Evolutionary conservation across 2,797 vertebrate genomes (phyloP).

Genomic region (Neoniphon sammara): DNA sequence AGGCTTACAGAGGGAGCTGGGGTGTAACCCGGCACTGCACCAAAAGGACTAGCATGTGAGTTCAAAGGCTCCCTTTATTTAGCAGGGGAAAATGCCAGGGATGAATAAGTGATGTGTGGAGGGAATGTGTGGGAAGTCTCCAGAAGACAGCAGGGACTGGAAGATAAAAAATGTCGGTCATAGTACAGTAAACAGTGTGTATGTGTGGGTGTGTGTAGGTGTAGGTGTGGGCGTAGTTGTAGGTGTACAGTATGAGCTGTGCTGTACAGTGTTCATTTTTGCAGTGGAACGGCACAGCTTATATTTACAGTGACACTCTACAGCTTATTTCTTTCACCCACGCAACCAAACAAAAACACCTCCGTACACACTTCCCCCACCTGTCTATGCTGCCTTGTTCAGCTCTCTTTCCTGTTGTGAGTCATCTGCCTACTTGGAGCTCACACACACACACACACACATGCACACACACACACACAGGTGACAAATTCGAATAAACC

Average conservation of each 20-base stretch:
- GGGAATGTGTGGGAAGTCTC: constrained; percentile 43
- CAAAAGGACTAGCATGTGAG: constrained; percentile 54
- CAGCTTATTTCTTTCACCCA: constrained; percentile 68
- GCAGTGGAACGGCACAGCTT: constrained; percentile 47
- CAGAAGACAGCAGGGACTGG: constrained; percentile 33
- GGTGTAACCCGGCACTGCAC: constrained; percentile 58
- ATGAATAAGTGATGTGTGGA: constrained; percentile 72
- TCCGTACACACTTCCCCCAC: constrained; percentile 61
- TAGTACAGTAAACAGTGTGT: constrained; percentile 55
- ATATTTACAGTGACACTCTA: constrained; percentile 66
- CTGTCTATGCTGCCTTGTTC: constrained; percentile 62
- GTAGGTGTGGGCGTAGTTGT: constrained; percentile 39
- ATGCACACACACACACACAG: constrained; percentile 48
- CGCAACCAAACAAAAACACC: constrained; percentile 73
- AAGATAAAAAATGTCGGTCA: constrained; percentile 58
- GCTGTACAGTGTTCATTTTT: constrained; percentile 42
- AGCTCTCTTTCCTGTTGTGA: constrained; percentile 59
- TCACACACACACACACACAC: constrained; percentile 27
- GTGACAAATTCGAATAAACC: constrained; percentile 69
- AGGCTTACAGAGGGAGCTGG: constrained; percentile 59
- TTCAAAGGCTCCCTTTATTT: constrained; percentile 70
- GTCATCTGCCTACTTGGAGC: constrained; percentile 67
- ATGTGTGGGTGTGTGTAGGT: constrained; percentile 28
- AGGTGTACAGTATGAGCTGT: constrained; percentile 39
- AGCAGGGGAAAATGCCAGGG: constrained; percentile 57